A percentile compares a stretch with the other conserved stretches of the same genome.
Evolutionary conservation across 1,140 invertebrate species (phyloP).

Genomic region (Drosophila ogumai): DNA sequence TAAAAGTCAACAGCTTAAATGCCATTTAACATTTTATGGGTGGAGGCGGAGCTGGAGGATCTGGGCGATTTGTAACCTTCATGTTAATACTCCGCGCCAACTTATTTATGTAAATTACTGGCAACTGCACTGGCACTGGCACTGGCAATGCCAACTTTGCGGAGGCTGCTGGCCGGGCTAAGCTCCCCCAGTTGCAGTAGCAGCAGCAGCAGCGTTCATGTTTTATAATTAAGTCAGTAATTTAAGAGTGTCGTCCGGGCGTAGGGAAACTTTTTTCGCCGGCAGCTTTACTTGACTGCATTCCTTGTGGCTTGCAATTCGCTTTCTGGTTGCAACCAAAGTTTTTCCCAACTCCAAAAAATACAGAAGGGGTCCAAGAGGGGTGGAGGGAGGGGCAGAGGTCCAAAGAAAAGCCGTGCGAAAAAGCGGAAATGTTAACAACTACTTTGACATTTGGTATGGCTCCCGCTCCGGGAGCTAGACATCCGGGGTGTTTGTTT

Average conservation of each 20-base stretch:
- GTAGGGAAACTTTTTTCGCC: conserved; percentile 63
- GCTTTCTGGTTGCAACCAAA: conserved; percentile 52
- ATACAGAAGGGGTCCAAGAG: neutral
- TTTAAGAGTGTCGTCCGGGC: conserved; percentile 71
- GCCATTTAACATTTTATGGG: conserved; percentile 73
- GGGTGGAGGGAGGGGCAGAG: neutral
- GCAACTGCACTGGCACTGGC: conserved; percentile 37
- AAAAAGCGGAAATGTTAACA: conserved; percentile 77
- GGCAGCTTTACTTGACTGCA: conserved; percentile 66
- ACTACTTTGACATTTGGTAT: conserved; percentile 78
- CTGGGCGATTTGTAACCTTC: conserved; percentile 74
- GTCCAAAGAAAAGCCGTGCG: conserved; percentile 45
- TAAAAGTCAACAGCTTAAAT: conserved; percentile 74
- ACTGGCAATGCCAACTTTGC: conserved; percentile 40
- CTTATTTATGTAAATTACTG: conserved; percentile 80
- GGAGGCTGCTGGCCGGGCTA: conserved; percentile 13
- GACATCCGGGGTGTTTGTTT: conserved; percentile 50
- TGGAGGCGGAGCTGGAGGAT: neutral
- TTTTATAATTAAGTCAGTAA: conserved; percentile 82
- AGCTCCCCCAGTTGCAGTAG: conserved; percentile 22
- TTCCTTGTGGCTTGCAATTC: conserved; percentile 77
- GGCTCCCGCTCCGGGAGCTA: conserved; percentile 15
- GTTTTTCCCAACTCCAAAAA: conserved; percentile 41
- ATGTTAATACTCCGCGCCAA: conserved; percentile 65
- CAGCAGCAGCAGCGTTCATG: conserved; percentile 56